Percentiles rank a stretch among this genome's conserved stretches.
Evolutionary conservation across 1,140 invertebrate genomes (phyloP).

Genomic region (Zaprionus capensis): DNA sequence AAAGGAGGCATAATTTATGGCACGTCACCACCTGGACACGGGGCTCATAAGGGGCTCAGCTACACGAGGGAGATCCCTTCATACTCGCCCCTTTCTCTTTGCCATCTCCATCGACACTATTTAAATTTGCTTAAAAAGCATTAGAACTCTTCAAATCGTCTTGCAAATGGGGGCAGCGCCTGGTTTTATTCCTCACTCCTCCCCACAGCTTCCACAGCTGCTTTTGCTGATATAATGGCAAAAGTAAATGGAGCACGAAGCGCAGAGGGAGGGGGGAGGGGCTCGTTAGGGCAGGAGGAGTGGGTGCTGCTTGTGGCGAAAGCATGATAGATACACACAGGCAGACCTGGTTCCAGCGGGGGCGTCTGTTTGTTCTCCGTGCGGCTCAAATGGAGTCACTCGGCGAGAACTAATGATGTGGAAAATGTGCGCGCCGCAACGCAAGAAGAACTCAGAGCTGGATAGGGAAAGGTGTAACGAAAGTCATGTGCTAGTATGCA

Average conservation of each 20-base stretch:
- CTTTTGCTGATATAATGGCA: conserved; percentile 45
- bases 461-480: background rate
- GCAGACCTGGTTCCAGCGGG: conserved; percentile 38
- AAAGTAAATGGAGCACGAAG: conserved; percentile 76
- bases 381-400: conserved; percentile 76
- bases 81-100: background rate
- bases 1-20: conserved; percentile 81
- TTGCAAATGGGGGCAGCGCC: conserved; percentile 48
- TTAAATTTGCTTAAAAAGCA: conserved; percentile 71
- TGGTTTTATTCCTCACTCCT: conserved; percentile 1
- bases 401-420: conserved; percentile 80
- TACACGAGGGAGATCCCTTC: background rate
- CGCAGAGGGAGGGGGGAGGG: conserved; percentile 42
- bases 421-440: conserved; percentile 71
- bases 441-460: conserved; percentile 43
- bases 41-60: background rate
- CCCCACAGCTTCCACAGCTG: conserved; percentile 10
- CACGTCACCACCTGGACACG: conserved; percentile 66
- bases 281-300: background rate
- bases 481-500: conserved; percentile 43
- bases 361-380: conserved; percentile 58
- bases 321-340: conserved; percentile 25
- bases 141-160: conserved; percentile 61
- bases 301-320: conserved; percentile 6
- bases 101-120: conserved; percentile 44